phyloP scores from a whole-genome alignment of 2,888 invertebrate species.

The Griposia aprilina region DNA sequence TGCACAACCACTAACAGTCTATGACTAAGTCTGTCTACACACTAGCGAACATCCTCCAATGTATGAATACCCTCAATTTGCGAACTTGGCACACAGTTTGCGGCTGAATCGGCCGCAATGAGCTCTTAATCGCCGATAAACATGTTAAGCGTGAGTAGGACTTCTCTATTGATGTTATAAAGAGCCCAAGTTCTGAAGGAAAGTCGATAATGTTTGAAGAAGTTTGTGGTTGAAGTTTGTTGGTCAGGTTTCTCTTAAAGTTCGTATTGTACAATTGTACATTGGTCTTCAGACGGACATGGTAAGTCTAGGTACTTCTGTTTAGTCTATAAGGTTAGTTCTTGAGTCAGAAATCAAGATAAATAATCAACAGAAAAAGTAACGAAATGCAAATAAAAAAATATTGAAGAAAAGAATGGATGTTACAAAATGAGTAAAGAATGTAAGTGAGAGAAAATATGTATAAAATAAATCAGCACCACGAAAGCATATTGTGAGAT shows the following conservation, averaged over 20 bases:
- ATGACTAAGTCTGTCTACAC: slow-evolving; percentile 18
- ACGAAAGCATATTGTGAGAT: not conserved
- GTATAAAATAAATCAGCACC: not conserved
- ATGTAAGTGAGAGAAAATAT: not conserved
- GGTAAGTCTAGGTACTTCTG: not conserved
- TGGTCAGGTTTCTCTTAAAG: slow-evolving; percentile 6
- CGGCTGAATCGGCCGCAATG: slow-evolving; percentile 69
- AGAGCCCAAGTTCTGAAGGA: slow-evolving; percentile 35
- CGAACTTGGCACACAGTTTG: slow-evolving; percentile 72
- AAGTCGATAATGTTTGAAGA: slow-evolving; percentile 21
- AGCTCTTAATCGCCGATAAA: slow-evolving; percentile 72
- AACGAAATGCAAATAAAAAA: too few relatives aligned
- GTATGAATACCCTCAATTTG: slow-evolving; percentile 76
- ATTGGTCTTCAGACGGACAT: not conserved
- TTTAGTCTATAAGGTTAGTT: not conserved
- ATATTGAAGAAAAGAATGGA: too few relatives aligned
- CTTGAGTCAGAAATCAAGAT: too few relatives aligned
- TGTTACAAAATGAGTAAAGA: not conserved
- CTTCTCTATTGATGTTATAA: slow-evolving; percentile 50
- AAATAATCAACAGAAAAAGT: too few relatives aligned
- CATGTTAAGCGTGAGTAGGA: slow-evolving; percentile 52
- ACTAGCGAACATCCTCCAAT: slow-evolving; percentile 18
- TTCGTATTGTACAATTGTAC: not conserved
- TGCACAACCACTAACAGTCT: not conserved
- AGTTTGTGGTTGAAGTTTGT: slow-evolving; percentile 10